Percentiles rank a stretch among this genome's conserved stretches.
phyloP scores from a whole-genome alignment of 2,888 invertebrate species.

The Auanema freiburgensis region DNA sequence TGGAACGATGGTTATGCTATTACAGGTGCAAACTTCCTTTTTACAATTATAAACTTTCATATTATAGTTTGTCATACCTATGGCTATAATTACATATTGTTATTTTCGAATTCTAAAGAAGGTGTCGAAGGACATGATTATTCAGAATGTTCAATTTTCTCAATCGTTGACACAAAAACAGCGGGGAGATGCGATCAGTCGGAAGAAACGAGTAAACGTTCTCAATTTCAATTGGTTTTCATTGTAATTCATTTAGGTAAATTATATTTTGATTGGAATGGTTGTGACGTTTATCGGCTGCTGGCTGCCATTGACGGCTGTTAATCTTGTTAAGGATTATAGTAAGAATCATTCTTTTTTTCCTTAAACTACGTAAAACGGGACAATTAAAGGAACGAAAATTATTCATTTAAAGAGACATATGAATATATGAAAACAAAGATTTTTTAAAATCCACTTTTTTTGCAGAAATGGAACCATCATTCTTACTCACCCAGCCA shows the following conservation, averaged over 20 bases:
- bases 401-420: neutral
- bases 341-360: constrained; percentile 35
- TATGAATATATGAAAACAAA: neutral
- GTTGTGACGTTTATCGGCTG: constrained; percentile 68
- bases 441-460: neutral
- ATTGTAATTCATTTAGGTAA: constrained; percentile 27
- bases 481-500: constrained; percentile 53
- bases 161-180: constrained; percentile 58
- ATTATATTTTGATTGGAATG: constrained; percentile 74
- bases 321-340: constrained; percentile 62
- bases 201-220: constrained; percentile 43
- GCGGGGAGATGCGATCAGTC: constrained; percentile 56
- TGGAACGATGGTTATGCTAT: constrained; percentile 69
- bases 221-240: neutral
- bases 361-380: neutral
- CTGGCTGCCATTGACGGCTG: constrained; percentile 61
- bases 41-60: neutral
- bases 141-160: constrained; percentile 60
- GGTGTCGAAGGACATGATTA: constrained; percentile 61
- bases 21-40: constrained; percentile 37
- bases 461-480: constrained; percentile 51
- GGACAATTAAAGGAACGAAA: neutral
- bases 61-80: constrained; percentile 60
- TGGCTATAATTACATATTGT: constrained; percentile 62
- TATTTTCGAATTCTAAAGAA: constrained; percentile 61